Evolutionary conservation across 2,113 vertebrate species (phyloP).

Genomic region (Acanthisitta chloris): DNA sequence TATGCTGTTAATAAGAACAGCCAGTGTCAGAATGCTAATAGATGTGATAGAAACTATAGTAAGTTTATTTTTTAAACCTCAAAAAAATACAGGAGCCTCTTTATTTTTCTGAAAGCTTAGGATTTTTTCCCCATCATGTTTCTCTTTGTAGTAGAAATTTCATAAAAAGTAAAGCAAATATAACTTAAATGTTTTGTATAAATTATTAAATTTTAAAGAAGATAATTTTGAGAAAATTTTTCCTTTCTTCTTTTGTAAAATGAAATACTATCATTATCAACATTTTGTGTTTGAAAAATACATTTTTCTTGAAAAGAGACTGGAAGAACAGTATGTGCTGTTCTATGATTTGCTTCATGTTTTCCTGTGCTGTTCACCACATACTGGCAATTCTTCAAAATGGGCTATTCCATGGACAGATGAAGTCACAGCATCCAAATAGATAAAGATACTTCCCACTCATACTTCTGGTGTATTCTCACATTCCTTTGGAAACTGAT

Average conservation of each 20-base stretch:
- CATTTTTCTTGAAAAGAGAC: background rate
- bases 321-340: background rate
- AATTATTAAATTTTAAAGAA: background rate
- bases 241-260: background rate
- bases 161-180: background rate
- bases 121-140: background rate
- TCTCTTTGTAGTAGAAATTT: background rate
- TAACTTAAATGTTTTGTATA: background rate
- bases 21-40: background rate
- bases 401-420: background rate
- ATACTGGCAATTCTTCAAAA: background rate
- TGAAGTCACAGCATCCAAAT: background rate
- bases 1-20: background rate
- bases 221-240: background rate
- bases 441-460: background rate
- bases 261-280: background rate
- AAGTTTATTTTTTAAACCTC: background rate
- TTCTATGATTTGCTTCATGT: background rate
- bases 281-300: rapidly evolving
- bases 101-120: background rate
- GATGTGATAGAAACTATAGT: background rate
- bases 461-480: background rate
- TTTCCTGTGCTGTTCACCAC: background rate
- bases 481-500: background rate
- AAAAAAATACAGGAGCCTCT: background rate